A percentile compares a stretch with the other conserved stretches of the same genome.
Conservation (phyloP, 2,888 invertebrate genomes). For the Eupithecia vulgata region DNA sequence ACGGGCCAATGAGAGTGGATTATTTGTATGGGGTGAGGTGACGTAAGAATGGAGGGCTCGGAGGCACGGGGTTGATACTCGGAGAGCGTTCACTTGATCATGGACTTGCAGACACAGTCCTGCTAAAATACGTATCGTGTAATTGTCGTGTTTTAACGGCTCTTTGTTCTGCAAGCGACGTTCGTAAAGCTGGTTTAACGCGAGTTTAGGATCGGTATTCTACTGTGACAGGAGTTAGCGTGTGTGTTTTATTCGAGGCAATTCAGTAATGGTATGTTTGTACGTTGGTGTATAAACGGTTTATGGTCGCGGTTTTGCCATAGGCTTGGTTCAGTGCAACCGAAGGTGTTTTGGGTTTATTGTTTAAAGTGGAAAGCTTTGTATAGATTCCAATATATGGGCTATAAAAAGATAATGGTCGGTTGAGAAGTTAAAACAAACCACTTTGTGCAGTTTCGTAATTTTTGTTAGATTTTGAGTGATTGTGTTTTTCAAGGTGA, state of each 20-base stretch:
- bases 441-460: slow-evolving; percentile 40
- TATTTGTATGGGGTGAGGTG: slow-evolving; percentile 80
- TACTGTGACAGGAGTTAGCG: slow-evolving; percentile 69
- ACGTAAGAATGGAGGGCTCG: slow-evolving; percentile 72
- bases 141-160: slow-evolving; percentile 67
- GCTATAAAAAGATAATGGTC: slow-evolving; percentile 66
- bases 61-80: slow-evolving; percentile 78
- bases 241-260: slow-evolving; percentile 77
- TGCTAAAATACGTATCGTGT: slow-evolving; percentile 65
- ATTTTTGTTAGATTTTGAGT: slow-evolving; percentile 33
- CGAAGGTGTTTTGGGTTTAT: slow-evolving; percentile 80
- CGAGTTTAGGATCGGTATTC: slow-evolving; percentile 66
- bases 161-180: slow-evolving; percentile 73
- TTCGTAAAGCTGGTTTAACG: slow-evolving; percentile 70
- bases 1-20: slow-evolving; percentile 64
- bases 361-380: slow-evolving; percentile 78
- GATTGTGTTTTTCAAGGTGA: slow-evolving; percentile 27
- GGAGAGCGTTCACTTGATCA: slow-evolving; percentile 78
- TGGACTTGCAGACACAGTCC: slow-evolving; percentile 69
- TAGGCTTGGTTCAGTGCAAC: slow-evolving; percentile 76
- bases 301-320: slow-evolving; percentile 77
- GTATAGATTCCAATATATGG: slow-evolving; percentile 65
- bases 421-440: slow-evolving; percentile 47
- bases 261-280: slow-evolving; percentile 68
- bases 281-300: slow-evolving; percentile 69